phyloP scores from a whole-genome alignment of 30 jellyfish, hydroid and myxozoan species.

The Aurelia coerulea region DNA sequence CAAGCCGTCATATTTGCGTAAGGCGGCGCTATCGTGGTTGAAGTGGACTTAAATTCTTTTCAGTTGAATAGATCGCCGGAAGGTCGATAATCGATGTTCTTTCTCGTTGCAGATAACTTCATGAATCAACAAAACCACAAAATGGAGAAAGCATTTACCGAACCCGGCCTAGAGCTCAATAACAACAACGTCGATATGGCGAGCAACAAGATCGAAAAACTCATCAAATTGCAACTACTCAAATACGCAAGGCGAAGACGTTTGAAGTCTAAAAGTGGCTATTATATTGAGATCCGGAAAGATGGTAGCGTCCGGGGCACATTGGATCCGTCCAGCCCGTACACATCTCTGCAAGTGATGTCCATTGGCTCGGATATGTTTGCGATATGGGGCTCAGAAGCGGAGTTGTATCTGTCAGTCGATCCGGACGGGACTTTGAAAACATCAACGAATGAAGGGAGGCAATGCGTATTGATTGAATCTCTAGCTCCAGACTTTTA shows the following conservation, averaged over 20 bases:
- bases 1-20: no score
- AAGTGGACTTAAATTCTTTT: no score
- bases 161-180: slow-evolving; percentile 16
- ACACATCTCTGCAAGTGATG: slow-evolving; percentile 86
- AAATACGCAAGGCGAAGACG: slow-evolving; percentile 94
- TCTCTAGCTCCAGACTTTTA: slow-evolving; percentile 85
- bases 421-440: slow-evolving; percentile 79
- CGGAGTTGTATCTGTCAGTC: slow-evolving; percentile 90
- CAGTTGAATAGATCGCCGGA: no score
- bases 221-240: slow-evolving; percentile 81
- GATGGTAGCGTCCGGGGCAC: slow-evolving; percentile 95
- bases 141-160: slow-evolving; percentile 62
- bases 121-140: neutral
- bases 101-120: no score
- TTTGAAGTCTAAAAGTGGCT: slow-evolving; percentile 85
- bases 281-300: slow-evolving; percentile 82
- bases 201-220: slow-evolving; percentile 81
- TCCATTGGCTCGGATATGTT: slow-evolving; percentile 99
- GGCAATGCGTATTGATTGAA: slow-evolving; percentile 95
- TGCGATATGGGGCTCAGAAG: slow-evolving; percentile 98
- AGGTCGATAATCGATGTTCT: no score
- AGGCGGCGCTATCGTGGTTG: no score
- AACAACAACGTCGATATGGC: slow-evolving; percentile 51
- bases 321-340: slow-evolving; percentile 80
- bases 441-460: slow-evolving; percentile 92